A percentile compares a stretch with the other conserved stretches of the same genome.
phyloP scores from a whole-genome alignment of 2,888 invertebrate genomes.

The Tinea semifulvella region DNA sequence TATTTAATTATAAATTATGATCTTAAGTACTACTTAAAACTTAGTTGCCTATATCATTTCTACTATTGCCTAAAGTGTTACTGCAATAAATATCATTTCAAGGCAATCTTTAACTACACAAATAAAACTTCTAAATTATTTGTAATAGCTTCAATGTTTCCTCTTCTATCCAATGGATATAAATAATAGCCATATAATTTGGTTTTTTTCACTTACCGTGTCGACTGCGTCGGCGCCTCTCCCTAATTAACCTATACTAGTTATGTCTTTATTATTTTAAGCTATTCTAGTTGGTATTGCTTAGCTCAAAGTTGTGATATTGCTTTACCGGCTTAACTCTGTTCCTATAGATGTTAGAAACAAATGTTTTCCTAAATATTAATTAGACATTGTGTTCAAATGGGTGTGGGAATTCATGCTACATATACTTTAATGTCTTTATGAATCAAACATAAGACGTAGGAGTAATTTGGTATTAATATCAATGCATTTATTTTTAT shows the following conservation, averaged over 20 bases:
- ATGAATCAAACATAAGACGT: not conserved
- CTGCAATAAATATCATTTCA: too few species aligned
- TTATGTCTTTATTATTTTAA: not conserved
- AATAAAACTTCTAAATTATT: not conserved
- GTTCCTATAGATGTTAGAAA: not conserved
- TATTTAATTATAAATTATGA: too few species aligned
- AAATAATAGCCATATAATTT: slow-evolving; percentile 4
- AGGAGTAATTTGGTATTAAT: too few species aligned
- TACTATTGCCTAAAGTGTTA: too few species aligned
- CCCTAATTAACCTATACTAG: not conserved
- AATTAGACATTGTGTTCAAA: not conserved
- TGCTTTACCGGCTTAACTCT: not conserved
- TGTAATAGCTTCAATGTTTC: not conserved
- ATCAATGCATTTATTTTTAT: too few species aligned
- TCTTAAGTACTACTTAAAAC: too few species aligned
- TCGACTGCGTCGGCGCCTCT: slow-evolving; percentile 1
- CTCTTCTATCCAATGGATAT: slow-evolving; percentile 8
- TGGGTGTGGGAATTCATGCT: slow-evolving; percentile 4
- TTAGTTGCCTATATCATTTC: too few species aligned
- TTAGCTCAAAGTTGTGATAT: not conserved
- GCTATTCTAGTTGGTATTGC: not conserved
- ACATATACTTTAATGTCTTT: slow-evolving; percentile 4
- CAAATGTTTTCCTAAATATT: slow-evolving; percentile 1
- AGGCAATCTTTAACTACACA: not conserved
- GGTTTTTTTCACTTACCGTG: not conserved